Evolutionary conservation across 2,113 vertebrate genomes (phyloP), one percentile per base, ranked within the genome.

Genomic region (Chaetodon auriga): DNA sequence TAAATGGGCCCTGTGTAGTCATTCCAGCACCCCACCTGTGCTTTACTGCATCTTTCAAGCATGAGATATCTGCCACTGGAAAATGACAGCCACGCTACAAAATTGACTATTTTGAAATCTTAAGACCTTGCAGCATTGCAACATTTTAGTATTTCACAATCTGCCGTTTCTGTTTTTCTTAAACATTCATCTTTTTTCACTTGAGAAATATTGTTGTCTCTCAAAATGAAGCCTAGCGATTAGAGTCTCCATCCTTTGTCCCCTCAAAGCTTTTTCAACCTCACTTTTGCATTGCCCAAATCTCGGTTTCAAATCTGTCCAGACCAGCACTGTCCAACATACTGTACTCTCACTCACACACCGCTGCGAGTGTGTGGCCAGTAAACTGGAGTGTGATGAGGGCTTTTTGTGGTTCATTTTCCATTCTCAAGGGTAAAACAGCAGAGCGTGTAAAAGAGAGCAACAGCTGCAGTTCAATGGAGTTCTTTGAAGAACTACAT

Each of bases 401-500:
- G 54, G 45, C 72, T 82, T 83, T 92, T 93, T 86, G 51, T 82
- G 90, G 54, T 80, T 82, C 75, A 82, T 92, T 91, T 92, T 93
- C 84, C 72, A 82, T 84, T 87, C 92, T 92, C 84, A 68, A 83
- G 88, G 86, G 87, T 89, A 84, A 93, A 83, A 88, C 89, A 82
- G 82, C 77, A 75, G 88, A 76, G 84, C 75, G 73, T 83, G 82
- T 89, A 86, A 92, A 88, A 86, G 78, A 89, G 85, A 87, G 84
- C 86, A 92, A 91, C 93, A 87, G 92, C 90, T 90, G 88, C 87
- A 88, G 90, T 91, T 94, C 89, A 92, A 75, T 83, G 83, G 80
- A 82, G 87, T 73, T 84, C 91, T 95, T 94, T 95, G 93, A 94
- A 94, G 93, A 92, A 92, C 38, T 91, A 93, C 94, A 95, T 95